Base-by-base conservation (phyloP, 1,140 invertebrate genomes). In the Drosophila biarmipes region DNA sequence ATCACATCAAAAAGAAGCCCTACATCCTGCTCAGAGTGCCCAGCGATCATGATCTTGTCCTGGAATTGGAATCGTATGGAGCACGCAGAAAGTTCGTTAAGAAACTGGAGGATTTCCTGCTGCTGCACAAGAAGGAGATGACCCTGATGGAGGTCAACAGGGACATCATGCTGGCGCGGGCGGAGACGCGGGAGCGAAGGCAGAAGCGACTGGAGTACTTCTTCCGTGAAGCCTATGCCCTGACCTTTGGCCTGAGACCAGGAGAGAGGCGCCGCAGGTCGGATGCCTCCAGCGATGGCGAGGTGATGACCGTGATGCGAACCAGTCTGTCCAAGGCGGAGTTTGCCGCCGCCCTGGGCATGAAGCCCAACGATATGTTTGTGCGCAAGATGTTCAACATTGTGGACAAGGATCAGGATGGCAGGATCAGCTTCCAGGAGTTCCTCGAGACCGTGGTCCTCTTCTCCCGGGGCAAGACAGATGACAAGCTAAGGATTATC, bases 311-410 rank as follows among this genome's bases (percentile, higher is more conserved):
- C 62, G 97, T 98, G 0, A 98, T 98, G 97, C 93, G 97, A 46
- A 98, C 98, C 0, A 98, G 97, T 2, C 92, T 99, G 45, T 98
- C 97, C 0, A 98, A 98, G 93, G 95, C 96, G 37, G 99, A 99
- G 93, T 99, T 99, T 93, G 99, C 99, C 0, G 97, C 96, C 61
- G 98, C 99, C 0, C 93, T 99, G 5, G 98, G 98, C 17, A 99
- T 99, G 97, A 97, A 97, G 92, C 93, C 96, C 0, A 97, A 98
- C 90, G 98, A 98, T 24, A 96, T 99, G 12, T 99, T 99, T 92
- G 98, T 99, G 0, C 96, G 98, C 75, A 98, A 99, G 93, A 99
- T 99, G 98, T 99, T 99, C 91, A 98, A 98, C 78, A 98, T 99
- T 76, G 98, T 99, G 0, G 98, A 99, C 92, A 98, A 98, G 84